Evolutionary conservation across 2,888 invertebrate genomes (phyloP), one percentile per base, ranked within the genome.

Genomic region (Tenthredo scrophulariae): DNA sequence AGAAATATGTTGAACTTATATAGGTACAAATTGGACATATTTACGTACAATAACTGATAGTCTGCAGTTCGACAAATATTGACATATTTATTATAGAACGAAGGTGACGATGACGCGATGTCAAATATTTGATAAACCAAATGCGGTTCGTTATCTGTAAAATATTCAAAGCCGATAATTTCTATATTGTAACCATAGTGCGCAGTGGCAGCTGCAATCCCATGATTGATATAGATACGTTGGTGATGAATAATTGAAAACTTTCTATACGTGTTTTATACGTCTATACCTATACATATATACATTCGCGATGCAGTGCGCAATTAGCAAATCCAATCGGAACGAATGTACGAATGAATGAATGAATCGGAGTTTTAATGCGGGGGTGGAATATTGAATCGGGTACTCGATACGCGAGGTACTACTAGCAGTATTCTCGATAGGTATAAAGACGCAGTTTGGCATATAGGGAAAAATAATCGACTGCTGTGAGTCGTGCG

Each of bases 401-500:
- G 22, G 50, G 79, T 50, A 79, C 37, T 80, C 40, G 79, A 37
- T 72, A 72, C 40, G 70, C 40, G 54, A 54, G n/a, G 18, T 67
- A 67, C 4, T 70, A 33, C 4, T 70, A 33, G 50, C 18, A 22
- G 33, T 15, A 46, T 29, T 50, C 26, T 50, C 29, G 58, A 62
- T 62, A 22, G 22, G 37, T 33, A 80, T 62, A 80, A 80, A 40
- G 67, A 83, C 40, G 29, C 46, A 67, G 67, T 46, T 65, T n/a
- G 46, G 33, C 10, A 46, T 67, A 37, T 67, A 43, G 29, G 46
- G 46, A 46, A 70, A 70, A 65, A 83, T 80, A 80, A 80, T 58
- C 67, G 83, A 83, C 40, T 46, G n/a, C 43, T n/a, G 83, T 33
- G 65, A 43, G 83, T 83, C 65, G 46, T 83, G 83, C 83, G 83